Conservation (phyloP, 1,140 invertebrate species). For the Centruroides vittatus region DNA sequence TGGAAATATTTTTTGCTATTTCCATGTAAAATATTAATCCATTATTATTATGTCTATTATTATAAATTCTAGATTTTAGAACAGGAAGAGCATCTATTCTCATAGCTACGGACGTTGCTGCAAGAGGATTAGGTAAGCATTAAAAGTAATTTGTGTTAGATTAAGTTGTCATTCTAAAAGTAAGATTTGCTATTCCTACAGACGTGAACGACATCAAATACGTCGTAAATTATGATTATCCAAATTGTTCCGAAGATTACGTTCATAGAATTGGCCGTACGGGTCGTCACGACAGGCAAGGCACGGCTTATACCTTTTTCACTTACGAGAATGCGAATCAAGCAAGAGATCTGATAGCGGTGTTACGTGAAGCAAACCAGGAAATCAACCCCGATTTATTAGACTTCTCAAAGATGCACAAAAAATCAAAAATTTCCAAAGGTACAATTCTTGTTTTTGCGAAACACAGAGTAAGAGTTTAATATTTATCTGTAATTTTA, state of each 20-base stretch:
- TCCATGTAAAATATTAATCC: no score
- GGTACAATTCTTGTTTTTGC: no score
- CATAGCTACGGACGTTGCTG: slow-evolving; percentile 96
- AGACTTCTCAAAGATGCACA: slow-evolving; percentile 27
- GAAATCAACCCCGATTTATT: slow-evolving; percentile 54
- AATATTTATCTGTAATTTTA: no score
- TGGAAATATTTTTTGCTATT: no score
- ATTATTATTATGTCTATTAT: no score
- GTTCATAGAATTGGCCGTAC: slow-evolving; percentile 98
- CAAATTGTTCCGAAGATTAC: slow-evolving; percentile 95
- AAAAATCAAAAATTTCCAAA: not conserved
- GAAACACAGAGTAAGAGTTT: no score
- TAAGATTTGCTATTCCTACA: slow-evolving; percentile 32
- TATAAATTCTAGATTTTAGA: slow-evolving; percentile 33
- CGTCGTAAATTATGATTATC: slow-evolving; percentile 99
- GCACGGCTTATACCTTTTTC: slow-evolving; percentile 97
- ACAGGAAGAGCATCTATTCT: slow-evolving; percentile 76
- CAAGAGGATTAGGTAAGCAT: slow-evolving; percentile 80
- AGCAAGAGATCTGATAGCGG: slow-evolving; percentile 77
- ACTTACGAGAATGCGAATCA: slow-evolving; percentile 78
- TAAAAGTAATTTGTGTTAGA: slow-evolving; percentile 23
- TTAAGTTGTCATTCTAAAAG: no score
- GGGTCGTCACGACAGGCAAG: slow-evolving; percentile 73
- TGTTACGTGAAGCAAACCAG: slow-evolving; percentile 87
- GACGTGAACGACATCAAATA: slow-evolving; percentile 99